A percentile compares a stretch with the other conserved stretches of the same genome.
phyloP scores from a whole-genome alignment of 35 echinoderm and acorn worm species.

The Eucidaris tribuloides region DNA sequence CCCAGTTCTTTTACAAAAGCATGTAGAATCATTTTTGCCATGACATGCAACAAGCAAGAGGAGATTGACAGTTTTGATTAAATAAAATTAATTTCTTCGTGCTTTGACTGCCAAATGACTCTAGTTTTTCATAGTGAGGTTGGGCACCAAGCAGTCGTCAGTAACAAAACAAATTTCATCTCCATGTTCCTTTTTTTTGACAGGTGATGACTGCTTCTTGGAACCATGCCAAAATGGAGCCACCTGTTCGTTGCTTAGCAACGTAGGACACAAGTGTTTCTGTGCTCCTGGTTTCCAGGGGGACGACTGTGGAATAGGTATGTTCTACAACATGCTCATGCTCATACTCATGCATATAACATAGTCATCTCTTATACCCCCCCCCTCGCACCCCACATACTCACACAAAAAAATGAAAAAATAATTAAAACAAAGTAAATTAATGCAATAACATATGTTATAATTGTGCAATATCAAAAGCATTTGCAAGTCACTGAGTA shows the following conservation, averaged over 20 bases:
- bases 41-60: neutral
- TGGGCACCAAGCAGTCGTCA: neutral
- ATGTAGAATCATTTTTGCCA: too few relatives aligned
- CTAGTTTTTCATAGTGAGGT: neutral
- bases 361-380: too few relatives aligned
- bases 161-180: neutral
- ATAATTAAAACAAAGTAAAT: neutral
- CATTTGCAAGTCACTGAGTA: neutral
- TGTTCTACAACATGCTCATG: neutral
- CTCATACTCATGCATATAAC: too few relatives aligned
- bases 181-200: neutral
- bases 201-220: constrained; percentile 41
- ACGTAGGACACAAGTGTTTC: constrained; percentile 30
- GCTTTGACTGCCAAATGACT: neutral
- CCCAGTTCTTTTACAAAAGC: too few relatives aligned
- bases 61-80: neutral
- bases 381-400: neutral
- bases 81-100: neutral
- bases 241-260: constrained; percentile 1
- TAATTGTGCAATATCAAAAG: neutral
- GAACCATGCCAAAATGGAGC: constrained; percentile 72
- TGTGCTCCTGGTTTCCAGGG: constrained; percentile 54
- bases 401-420: neutral
- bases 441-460: neutral
- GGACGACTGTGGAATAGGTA: constrained; percentile 51